Conservation (phyloP, 1,140 invertebrate species). For the Phortica variegata region DNA sequence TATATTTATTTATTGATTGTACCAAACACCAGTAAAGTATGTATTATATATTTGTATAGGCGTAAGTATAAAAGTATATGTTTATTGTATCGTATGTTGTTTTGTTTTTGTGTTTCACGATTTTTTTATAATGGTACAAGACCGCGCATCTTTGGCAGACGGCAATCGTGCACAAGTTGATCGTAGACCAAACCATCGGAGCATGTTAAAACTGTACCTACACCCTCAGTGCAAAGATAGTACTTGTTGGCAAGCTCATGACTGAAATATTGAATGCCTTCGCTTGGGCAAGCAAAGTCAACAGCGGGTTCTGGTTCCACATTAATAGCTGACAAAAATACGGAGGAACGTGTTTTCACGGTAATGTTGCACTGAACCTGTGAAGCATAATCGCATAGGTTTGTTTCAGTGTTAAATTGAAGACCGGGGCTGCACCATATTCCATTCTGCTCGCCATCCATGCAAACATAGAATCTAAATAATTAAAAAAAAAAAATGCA, state of each 20-base stretch:
- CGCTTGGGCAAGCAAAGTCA: background rate
- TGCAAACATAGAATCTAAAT: slow-evolving; percentile 11
- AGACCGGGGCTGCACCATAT: slow-evolving; percentile 1
- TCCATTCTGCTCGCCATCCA: background rate
- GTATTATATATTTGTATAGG: too few species aligned
- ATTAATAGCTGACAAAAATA: too few species aligned
- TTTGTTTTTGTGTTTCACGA: too few species aligned
- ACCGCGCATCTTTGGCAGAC: too few species aligned
- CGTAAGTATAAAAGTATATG: too few species aligned
- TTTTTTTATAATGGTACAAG: too few species aligned
- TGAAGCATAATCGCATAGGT: slow-evolving; percentile 1
- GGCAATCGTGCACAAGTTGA: background rate
- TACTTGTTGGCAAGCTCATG: slow-evolving; percentile 1
- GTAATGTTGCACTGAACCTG: slow-evolving; percentile 4
- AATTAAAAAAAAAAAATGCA: background rate
- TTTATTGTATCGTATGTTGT: too few species aligned
- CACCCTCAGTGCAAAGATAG: slow-evolving; percentile 13
- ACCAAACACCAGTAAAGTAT: too few species aligned
- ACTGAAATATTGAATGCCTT: background rate
- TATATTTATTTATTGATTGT: too few species aligned
- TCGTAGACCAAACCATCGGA: slow-evolving; percentile 3
- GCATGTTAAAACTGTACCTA: slow-evolving; percentile 5
- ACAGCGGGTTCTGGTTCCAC: too few species aligned
- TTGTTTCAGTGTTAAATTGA: slow-evolving; percentile 4
- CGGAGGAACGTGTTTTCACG: too few species aligned